Evolutionary conservation across 35 echinoderm and acorn worm species (phyloP).

Genomic region (Chiridota heheva): DNA sequence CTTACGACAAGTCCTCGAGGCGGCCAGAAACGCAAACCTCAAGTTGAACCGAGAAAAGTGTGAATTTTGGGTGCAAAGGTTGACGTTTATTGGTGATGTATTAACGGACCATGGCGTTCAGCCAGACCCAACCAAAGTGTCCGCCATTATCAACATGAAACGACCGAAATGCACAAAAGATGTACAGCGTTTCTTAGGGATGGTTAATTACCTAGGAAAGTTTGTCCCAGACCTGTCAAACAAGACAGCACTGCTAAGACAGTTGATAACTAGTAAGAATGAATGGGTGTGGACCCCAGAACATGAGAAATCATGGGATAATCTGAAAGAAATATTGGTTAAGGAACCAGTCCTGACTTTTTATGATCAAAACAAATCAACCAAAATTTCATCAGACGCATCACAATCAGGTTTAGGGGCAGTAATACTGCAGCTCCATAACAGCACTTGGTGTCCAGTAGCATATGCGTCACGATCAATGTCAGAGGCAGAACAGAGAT

Average conservation of each 20-base stretch:
- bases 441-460: conserved; percentile 34
- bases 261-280: conserved; percentile 54
- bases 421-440: conserved; percentile 19
- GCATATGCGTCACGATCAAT: conserved; percentile 56
- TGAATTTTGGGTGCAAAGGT: conserved; percentile 20
- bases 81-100: conserved; percentile 49
- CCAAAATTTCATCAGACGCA: conserved; percentile 42
- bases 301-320: conserved; percentile 39
- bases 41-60: conserved; percentile 46
- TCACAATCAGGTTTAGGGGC: conserved; percentile 17
- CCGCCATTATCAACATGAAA: conserved; percentile 20
- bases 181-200: conserved; percentile 10
- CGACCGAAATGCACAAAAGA: conserved; percentile 18
- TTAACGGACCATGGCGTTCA: conserved; percentile 3
- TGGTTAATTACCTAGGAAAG: conserved; percentile 39
- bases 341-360: conserved; percentile 34
- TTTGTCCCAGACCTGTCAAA: conserved; percentile 23
- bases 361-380: conserved; percentile 31
- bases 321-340: conserved; percentile 41
- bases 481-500: conserved; percentile 25
- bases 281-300: conserved; percentile 49
- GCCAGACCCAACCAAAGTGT: conserved; percentile 29
- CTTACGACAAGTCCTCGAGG: not conserved
- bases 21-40: not conserved
- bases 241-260: conserved; percentile 4